Evolutionary conservation across 2,113 vertebrate genomes (phyloP), one percentile per base, ranked within the genome.

Genomic region (Pteruthius melanotis): DNA sequence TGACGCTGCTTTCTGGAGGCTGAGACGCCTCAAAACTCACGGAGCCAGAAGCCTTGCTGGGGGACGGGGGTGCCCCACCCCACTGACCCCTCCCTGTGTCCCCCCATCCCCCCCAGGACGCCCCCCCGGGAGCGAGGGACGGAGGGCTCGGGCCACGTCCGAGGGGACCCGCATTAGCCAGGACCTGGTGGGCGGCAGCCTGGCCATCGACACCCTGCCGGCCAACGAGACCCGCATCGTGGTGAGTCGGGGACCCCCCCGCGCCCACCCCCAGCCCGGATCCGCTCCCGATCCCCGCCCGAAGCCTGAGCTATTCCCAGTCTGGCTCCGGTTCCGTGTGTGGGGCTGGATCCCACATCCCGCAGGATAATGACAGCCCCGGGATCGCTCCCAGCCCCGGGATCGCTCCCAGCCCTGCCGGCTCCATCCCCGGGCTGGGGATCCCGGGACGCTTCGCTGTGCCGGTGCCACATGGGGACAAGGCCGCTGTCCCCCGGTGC

Each of bases 201-300:
- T 99, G 74, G 98, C 98, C 94, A 99, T 99, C 40, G 98, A 98
- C 95, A 99, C 98, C 3, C 97, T 99, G 91, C 97, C 97, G 1
- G 95, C 98, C 94, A 99, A 99, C 49, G 96, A 97, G 96, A 99
- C 98, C 40, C 98, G 83, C 10, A 93, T 98, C 50, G 98, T 99
- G 98, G 99, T 99, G 96, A 99, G 99, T 40, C 2, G 18, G 31
- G n/a, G 7, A 19, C 45, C 35, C 35, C 31, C 39, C 39, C 39
- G 12, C 39, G 9, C 39, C 11, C 54, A 12, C 22, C 16, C 22
- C 40, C 40, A 12, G 14, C 40, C 40, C 40, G 39, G 39, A 40
- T 40, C 40, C 40, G 40, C 2, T 1, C 44, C 42, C 15, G 39
- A 40, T 40, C 40, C 40, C 12, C 2, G 1, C 44, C 42, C 15